Base-by-base conservation (phyloP, 2,113 vertebrate species). In the Rousettus leschenaultii region DNA sequence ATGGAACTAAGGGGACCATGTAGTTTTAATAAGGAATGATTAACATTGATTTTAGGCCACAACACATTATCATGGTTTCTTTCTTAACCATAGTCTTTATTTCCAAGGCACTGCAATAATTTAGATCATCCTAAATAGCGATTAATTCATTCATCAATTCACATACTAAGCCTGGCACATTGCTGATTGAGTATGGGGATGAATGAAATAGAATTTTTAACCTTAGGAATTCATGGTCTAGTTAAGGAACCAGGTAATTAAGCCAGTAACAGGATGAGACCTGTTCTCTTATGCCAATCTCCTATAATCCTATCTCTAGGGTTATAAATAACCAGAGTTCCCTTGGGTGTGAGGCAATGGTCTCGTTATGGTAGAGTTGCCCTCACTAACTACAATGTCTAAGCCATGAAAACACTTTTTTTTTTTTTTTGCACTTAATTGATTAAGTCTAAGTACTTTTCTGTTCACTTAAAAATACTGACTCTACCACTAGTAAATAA, bases 21-120 rank as follows among this genome's bases (percentile, higher is more conserved):
- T 6, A 70, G 43, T 86, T 96, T 96, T 89, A 94, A 92, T 90
- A 92, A 92, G 40, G 48, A 55, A 7, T 74, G 51, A 96, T 70
- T 89, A 96, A 63, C 63, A 95, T 66, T 95, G 94, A 97, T 92
- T 96, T 96, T 79, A 83, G 51, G 22, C 33, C 89, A 33, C 33
- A 93, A 28, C 15, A 68, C 10, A 78, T 89, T 68, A 48, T 12
- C 61, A 74, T 83, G 28, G 18, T 74, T 95, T 86, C 7, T 79
- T 96, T 22, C n/a, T 87, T 79, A 95, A 83, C 93, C 80, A 63
- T 77, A 43, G 55, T 59, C 48, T 94, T 95, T 92, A 92, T 89
- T 95, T 93, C 38, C 9, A 75, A 92, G 63, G 8, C 43, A 68
- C 3, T 86, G 26, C 13, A 92, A 84, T 89, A 94, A 74, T 83